Percentiles rank a stretch among this genome's conserved stretches.
phyloP scores from a whole-genome alignment of 2,797 vertebrate genomes.

The Cossypha caffra region DNA sequence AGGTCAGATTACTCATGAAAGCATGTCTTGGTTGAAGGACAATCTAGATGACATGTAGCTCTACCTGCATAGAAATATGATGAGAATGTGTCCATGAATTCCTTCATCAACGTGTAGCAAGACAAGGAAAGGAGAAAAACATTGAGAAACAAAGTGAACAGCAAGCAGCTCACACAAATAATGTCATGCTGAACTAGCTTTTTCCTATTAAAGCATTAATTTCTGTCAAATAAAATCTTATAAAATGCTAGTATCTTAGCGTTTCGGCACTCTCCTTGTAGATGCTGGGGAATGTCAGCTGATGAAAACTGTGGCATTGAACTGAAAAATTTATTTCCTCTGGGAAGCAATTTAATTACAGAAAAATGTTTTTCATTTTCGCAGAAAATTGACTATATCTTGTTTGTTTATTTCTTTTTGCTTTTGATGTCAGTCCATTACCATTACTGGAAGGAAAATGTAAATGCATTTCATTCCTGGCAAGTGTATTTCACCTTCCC shows the following conservation, averaged over 20 bases:
- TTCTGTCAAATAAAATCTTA: background rate
- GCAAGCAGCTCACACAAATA: background rate
- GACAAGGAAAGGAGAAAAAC: background rate
- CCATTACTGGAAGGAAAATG: slow-evolving; percentile 23
- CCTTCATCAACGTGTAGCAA: background rate
- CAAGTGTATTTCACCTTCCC: background rate
- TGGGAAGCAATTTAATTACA: slow-evolving; percentile 44
- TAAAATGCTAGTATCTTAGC: background rate
- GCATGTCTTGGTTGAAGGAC: background rate
- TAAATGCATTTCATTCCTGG: slow-evolving; percentile 21
- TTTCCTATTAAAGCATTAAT: background rate
- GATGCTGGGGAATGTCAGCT: background rate
- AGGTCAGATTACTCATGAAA: background rate
- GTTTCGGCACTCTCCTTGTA: background rate
- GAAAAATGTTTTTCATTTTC: slow-evolving; percentile 13
- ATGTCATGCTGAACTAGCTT: background rate
- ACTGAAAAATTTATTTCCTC: slow-evolving; percentile 28
- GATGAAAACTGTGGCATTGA: background rate
- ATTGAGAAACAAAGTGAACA: background rate
- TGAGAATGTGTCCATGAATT: background rate
- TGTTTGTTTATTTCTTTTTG: slow-evolving; percentile 29
- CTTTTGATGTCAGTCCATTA: background rate
- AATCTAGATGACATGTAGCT: background rate
- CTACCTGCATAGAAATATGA: background rate
- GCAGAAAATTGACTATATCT: background rate